Conservation (phyloP, 2,888 invertebrate genomes). For the Standfussiana lucernea region DNA sequence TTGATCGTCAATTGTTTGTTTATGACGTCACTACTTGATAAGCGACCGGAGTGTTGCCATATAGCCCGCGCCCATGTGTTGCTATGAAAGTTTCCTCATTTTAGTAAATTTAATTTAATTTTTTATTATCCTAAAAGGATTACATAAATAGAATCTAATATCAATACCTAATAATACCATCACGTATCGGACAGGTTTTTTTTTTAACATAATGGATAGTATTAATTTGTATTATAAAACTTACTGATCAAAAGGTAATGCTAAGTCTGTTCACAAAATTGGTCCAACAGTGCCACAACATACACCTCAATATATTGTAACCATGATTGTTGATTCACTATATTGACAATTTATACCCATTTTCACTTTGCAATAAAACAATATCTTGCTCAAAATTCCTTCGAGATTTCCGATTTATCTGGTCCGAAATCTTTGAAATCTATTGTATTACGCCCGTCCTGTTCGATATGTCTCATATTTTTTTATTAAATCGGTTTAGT, state of each 20-base stretch:
- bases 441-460: slow-evolving; percentile 63
- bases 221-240: not conserved
- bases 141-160: no score
- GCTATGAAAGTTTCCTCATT: no score
- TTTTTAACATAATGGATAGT: no score
- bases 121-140: no score
- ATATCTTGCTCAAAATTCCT: slow-evolving; percentile 30
- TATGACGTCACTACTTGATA: no score
- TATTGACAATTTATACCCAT: slow-evolving; percentile 11
- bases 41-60: no score
- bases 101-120: no score
- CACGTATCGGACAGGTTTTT: no score
- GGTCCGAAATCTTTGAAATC: slow-evolving; percentile 51
- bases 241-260: not conserved
- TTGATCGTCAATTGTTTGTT: no score
- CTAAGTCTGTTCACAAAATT: not conserved
- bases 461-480: slow-evolving; percentile 59
- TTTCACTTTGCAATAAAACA: slow-evolving; percentile 25
- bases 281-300: not conserved
- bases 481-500: no score
- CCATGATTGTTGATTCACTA: not conserved
- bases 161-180: no score
- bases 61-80: no score
- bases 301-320: not conserved
- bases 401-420: slow-evolving; percentile 36